These are phyloP conservation scores for Dissostichus mawsoni DNA, from an alignment of 2,113 vertebrate genomes.

Conservation along the genomic window DNA sequence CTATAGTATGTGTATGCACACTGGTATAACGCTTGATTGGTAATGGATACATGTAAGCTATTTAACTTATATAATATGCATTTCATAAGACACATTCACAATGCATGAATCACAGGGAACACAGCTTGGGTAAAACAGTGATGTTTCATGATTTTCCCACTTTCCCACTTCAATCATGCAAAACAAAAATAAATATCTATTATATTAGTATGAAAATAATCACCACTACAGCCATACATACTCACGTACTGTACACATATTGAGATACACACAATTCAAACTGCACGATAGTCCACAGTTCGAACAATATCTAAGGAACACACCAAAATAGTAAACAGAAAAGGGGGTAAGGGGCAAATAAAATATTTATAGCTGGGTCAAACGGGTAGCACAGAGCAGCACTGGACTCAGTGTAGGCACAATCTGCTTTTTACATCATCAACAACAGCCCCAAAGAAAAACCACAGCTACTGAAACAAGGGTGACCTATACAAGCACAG, in stretches of 20 bases:
- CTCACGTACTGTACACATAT: slow-evolving; percentile 76
- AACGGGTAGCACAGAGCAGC: slow-evolving; percentile 83
- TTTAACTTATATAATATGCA: slow-evolving; percentile 51
- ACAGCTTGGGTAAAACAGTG: slow-evolving; percentile 60
- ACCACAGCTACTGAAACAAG: slow-evolving; percentile 88
- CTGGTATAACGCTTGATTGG: slow-evolving; percentile 36
- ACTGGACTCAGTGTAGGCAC: slow-evolving; percentile 91
- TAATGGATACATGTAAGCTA: slow-evolving; percentile 46
- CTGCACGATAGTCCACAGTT: slow-evolving; percentile 81
- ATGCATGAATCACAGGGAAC: slow-evolving; percentile 71
- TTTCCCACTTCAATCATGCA: slow-evolving; percentile 91
- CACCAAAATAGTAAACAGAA: slow-evolving; percentile 64
- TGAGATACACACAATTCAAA: slow-evolving; percentile 83
- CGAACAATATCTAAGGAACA: slow-evolving; percentile 75
- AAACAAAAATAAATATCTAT: slow-evolving; percentile 80
- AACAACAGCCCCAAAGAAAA: slow-evolving; percentile 89
- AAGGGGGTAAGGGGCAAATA: slow-evolving; percentile 34
- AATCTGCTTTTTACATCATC: slow-evolving; percentile 87
- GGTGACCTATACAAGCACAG: slow-evolving; percentile 91
- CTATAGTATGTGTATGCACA: slow-evolving; percentile 31
- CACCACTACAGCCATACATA: slow-evolving; percentile 83
- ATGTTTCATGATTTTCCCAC: slow-evolving; percentile 66
- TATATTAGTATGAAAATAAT: slow-evolving; percentile 80
- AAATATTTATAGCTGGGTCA: slow-evolving; percentile 51
- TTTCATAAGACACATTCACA: slow-evolving; percentile 74